A percentile compares a stretch with the other conserved stretches of the same genome.
Evolutionary conservation across 2,888 invertebrate species (phyloP).

Genomic region (Erebia palarica): DNA sequence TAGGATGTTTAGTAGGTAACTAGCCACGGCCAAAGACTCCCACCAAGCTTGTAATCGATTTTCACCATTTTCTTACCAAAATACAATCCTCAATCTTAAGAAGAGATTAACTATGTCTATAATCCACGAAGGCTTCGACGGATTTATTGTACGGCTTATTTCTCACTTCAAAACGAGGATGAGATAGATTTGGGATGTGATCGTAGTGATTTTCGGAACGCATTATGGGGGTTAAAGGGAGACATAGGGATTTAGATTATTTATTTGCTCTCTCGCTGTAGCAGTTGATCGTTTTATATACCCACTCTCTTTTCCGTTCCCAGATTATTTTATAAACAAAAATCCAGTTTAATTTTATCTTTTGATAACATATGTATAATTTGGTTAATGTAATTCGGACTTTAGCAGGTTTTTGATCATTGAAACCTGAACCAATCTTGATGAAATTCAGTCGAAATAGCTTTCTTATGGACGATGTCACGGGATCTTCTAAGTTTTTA

Average conservation of each 20-base stretch:
- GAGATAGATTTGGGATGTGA: conserved; percentile 33
- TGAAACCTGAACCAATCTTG: too few relatives aligned
- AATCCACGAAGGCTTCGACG: conserved; percentile 36
- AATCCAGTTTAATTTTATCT: background rate
- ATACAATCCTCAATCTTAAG: conserved; percentile 27
- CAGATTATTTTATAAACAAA: conserved; percentile 1
- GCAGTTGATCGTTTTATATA: conserved; percentile 11
- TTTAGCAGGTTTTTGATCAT: too few relatives aligned
- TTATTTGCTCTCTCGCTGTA: conserved; percentile 18
- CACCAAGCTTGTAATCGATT: too few relatives aligned
- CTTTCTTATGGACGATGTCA: too few relatives aligned
- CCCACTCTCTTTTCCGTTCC: background rate
- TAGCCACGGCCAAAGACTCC: too few relatives aligned
- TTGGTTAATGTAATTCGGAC: background rate
- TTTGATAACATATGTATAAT: background rate
- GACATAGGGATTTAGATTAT: conserved; percentile 27
- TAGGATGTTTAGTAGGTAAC: too few relatives aligned
- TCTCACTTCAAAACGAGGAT: conserved; percentile 38
- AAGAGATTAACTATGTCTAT: conserved; percentile 39
- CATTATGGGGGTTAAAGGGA: conserved; percentile 31
- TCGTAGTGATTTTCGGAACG: conserved; percentile 28
- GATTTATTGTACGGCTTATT: conserved; percentile 44
- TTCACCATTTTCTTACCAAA: background rate
- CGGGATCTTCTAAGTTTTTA: too few relatives aligned
- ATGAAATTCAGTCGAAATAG: too few relatives aligned